Percentiles rank a stretch among this genome's conserved stretches.
Evolutionary conservation across 53 echinoderm and acorn worm species (phyloP).

Genomic region (Henricia sp.): DNA sequence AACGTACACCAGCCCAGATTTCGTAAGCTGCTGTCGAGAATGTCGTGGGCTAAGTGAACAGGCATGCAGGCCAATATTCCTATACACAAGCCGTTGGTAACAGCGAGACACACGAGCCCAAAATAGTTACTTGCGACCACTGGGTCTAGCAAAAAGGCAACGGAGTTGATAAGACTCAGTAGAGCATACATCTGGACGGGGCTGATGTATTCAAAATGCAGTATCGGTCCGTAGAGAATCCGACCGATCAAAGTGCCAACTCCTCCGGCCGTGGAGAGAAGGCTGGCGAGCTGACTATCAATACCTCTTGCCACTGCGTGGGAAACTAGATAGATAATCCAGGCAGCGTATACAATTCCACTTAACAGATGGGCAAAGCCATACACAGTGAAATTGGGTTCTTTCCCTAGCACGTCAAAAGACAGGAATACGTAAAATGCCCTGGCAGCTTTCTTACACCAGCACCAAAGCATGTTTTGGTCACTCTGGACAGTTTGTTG

Average conservation of each 20-base stretch:
- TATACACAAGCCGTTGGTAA: constrained; percentile 43
- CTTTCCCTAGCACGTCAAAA: constrained; percentile 8
- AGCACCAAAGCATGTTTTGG: not conserved
- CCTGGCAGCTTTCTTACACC: not conserved
- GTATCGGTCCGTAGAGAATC: constrained; percentile 38
- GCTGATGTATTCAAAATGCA: constrained; percentile 19
- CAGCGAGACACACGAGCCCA: constrained; percentile 2
- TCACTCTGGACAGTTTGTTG: not conserved
- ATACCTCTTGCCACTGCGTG: constrained; percentile 61
- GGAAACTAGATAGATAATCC: constrained; percentile 69
- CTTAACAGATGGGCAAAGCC: not conserved
- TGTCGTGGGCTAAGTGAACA: too few relatives aligned
- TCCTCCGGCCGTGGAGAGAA: constrained; percentile 60
- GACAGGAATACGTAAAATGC: not conserved
- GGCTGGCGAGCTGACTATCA: constrained; percentile 7
- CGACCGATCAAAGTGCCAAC: constrained; percentile 61
- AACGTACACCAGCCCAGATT: too few relatives aligned
- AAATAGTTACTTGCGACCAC: not conserved
- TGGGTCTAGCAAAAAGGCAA: constrained; percentile 54
- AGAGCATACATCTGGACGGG: constrained; percentile 36
- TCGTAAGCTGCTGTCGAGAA: too few relatives aligned
- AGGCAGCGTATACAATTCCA: constrained; percentile 18
- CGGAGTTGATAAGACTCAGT: constrained; percentile 26
- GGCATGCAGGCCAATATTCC: too few relatives aligned
- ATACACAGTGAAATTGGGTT: not conserved